A percentile compares a stretch with the other conserved stretches of the same genome.
Conservation (phyloP, 1,140 invertebrate species). For the Tetramorium simillimum region DNA sequence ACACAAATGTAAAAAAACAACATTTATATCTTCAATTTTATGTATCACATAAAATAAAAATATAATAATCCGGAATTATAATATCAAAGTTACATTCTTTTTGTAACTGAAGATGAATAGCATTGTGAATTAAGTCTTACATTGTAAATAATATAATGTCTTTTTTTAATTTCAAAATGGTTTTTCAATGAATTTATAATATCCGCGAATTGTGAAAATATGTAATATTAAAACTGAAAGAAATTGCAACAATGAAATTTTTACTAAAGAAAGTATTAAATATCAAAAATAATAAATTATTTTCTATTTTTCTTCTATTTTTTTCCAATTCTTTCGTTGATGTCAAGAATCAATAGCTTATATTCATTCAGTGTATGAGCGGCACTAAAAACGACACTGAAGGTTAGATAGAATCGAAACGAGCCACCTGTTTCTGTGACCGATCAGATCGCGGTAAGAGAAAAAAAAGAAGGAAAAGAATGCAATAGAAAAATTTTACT, state of each 20-base stretch:
- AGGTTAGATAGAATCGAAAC: slow-evolving; percentile 45
- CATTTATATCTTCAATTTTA: neutral
- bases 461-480: neutral
- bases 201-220: neutral
- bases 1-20: neutral
- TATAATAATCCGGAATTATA: neutral
- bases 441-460: neutral
- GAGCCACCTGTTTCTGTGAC: slow-evolving; percentile 35
- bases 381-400: neutral
- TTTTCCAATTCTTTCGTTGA: neutral
- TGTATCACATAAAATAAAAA: neutral
- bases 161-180: neutral
- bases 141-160: neutral
- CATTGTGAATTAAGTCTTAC: neutral
- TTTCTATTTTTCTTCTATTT: neutral
- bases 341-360: neutral
- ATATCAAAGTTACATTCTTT: neutral
- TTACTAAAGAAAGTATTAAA: neutral
- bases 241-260: neutral
- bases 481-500: neutral
- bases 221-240: neutral
- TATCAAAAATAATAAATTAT: neutral
- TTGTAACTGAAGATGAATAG: neutral
- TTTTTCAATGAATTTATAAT: neutral
- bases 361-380: neutral